Base-by-base conservation (phyloP, 1,140 invertebrate species). In the Pogonognathellus flavescens region DNA sequence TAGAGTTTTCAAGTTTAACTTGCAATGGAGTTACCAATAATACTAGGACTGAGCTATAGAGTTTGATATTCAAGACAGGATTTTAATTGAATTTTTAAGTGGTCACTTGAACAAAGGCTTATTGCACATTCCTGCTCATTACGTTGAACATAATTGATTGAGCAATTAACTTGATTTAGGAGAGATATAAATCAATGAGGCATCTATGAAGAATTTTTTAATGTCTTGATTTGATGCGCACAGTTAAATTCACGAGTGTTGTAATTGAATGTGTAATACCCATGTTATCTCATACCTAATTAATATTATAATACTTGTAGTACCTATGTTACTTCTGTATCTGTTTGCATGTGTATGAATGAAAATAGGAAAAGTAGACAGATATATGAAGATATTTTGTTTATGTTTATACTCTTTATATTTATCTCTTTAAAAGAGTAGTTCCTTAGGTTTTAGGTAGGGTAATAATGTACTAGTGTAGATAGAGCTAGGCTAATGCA, bases 191-290 rank as follows among this genome's bases (percentile, higher is more conserved):
- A 76, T 50, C 70, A 76, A 66, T 66, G 20, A 25, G 14, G 14
- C 22, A 25, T 66, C 70, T 16, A 76, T 76, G 70, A 50, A 76
- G n/a, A 76, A 49, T 76, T 50, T 57, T 76, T 76, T 76, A 76
- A 50, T 49, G 31, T 76, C 70, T 76, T 76, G 31, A 76, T 76
- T 13, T 41, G 25, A 31, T 25, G 1, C 11, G 1, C 22, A 31
- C 20, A 66, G 20, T 66, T 66, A 25, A 25, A 14, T 55, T 55
- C 53, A 16, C 11, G 11, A 10, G 20, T 25, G 7, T 66, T 22
- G 31, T 41, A 41, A 41, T 25, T 25, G 22, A 66, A 66, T 66
- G 14, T 66, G 14, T 13, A 66, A 66, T 13, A 66, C 20, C 25
- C 62, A 3, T 25, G 59, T 20, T 14, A 9, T 55, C 53, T 55